Evolutionary conservation across 2,113 vertebrate species (phyloP).

Genomic region (Psephotus haematonotus): DNA sequence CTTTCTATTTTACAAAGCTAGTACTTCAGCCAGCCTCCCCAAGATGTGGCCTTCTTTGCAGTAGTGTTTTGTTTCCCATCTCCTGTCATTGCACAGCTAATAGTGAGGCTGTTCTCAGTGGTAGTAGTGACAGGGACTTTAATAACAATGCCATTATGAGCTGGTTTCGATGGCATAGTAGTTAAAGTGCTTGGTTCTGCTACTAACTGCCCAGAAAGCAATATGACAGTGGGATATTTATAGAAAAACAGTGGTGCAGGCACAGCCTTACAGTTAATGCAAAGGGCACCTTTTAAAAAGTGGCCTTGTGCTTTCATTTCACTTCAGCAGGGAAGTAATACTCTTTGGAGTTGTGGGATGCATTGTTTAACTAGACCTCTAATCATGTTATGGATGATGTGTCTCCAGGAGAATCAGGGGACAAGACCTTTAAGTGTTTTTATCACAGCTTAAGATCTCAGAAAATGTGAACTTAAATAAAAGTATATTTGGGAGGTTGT

Average conservation of each 20-base stretch:
- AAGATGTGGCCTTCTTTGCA: background rate
- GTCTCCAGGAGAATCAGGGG: constrained; percentile 65
- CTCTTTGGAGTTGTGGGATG: constrained; percentile 42
- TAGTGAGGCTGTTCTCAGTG: background rate
- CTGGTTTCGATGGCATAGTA: background rate
- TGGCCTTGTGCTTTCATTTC: constrained; percentile 60
- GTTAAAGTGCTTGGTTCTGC: constrained; percentile 10
- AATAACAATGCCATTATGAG: background rate
- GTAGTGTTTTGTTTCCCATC: background rate
- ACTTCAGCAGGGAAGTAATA: constrained; percentile 48
- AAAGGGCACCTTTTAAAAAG: constrained; percentile 55
- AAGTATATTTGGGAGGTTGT: constrained; percentile 62
- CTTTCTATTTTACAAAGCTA: background rate
- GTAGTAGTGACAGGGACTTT: background rate
- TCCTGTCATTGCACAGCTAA: background rate
- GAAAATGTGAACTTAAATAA: constrained; percentile 74
- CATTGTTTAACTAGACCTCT: constrained; percentile 60
- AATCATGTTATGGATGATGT: constrained; percentile 71
- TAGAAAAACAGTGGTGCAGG: constrained; percentile 41
- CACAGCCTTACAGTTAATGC: constrained; percentile 39
- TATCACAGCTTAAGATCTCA: constrained; percentile 71
- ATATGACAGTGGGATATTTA: constrained; percentile 36
- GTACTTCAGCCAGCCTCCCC: background rate
- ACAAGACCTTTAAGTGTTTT: constrained; percentile 70
- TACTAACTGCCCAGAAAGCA: constrained; percentile 22